phyloP scores from a whole-genome alignment of 2,113 vertebrate species.

The Macquaria ambigua region DNA sequence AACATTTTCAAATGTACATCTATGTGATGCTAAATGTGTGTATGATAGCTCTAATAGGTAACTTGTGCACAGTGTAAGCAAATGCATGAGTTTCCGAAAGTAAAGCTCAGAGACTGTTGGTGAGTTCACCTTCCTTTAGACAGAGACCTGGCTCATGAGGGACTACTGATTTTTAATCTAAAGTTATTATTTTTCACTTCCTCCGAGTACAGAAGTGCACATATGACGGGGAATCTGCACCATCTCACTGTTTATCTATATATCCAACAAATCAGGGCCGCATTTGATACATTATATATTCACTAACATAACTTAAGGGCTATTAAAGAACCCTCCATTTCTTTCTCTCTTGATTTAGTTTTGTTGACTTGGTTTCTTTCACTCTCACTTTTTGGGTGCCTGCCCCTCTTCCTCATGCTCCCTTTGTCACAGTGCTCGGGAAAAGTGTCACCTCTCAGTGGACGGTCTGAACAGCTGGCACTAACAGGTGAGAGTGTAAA shows the following conservation, averaged over 20 bases:
- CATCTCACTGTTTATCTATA: neutral
- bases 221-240: neutral
- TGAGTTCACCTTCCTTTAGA: neutral
- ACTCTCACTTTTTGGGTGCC: conserved; percentile 19
- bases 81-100: neutral
- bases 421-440: conserved; percentile 5
- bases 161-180: neutral
- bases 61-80: neutral
- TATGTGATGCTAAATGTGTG: neutral
- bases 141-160: neutral
- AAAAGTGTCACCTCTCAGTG: conserved; percentile 46
- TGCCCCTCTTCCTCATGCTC: conserved; percentile 10
- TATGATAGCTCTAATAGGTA: neutral
- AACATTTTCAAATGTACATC: neutral
- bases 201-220: neutral
- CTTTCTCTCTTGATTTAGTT: neutral
- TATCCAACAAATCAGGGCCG: too few species aligned
- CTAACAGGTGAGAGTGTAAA: conserved; percentile 49
- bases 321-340: neutral
- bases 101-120: neutral
- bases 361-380: neutral
- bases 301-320: neutral
- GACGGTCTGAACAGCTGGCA: conserved; percentile 21
- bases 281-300: neutral
- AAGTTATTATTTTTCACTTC: neutral